A percentile compares a stretch with the other conserved stretches of the same genome.
These are phyloP conservation scores for Pogonognathellus flavescens DNA, from an alignment of 1,140 invertebrate genomes.

Conservation along the genomic window DNA sequence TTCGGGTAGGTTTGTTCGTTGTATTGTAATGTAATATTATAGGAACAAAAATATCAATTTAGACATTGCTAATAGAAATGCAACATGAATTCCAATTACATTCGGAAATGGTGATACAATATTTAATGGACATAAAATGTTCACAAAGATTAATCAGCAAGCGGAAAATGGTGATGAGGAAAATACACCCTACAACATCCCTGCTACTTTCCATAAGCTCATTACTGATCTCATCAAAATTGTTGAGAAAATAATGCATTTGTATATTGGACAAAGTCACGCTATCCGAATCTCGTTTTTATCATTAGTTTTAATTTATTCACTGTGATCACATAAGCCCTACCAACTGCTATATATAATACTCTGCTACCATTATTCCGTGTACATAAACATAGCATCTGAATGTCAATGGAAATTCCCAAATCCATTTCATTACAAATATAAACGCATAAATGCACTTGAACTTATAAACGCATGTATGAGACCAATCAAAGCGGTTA, in stretches of 20 bases:
- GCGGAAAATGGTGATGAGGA: no score
- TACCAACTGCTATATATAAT: background rate
- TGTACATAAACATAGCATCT: background rate
- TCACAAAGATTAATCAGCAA: no score
- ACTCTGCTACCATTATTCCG: background rate
- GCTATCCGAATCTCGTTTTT: background rate
- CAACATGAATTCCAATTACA: background rate
- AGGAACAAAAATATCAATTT: no score
- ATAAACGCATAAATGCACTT: slow-evolving; percentile 21
- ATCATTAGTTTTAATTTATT: background rate
- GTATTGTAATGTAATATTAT: no score
- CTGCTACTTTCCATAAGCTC: slow-evolving; percentile 4
- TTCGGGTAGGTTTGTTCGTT: no score
- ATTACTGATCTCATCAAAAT: background rate
- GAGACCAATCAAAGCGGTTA: background rate
- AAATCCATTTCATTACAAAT: slow-evolving; percentile 10
- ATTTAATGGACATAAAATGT: no score
- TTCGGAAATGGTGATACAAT: background rate
- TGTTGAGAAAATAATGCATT: background rate
- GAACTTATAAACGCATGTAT: background rate
- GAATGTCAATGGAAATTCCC: background rate
- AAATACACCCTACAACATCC: background rate
- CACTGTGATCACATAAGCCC: background rate
- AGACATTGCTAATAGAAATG: background rate
- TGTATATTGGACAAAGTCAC: slow-evolving; percentile 35